Percentiles rank a stretch among this genome's conserved stretches.
Conservation (phyloP, 1,140 invertebrate genomes). For the Platorchestia sp. region DNA sequence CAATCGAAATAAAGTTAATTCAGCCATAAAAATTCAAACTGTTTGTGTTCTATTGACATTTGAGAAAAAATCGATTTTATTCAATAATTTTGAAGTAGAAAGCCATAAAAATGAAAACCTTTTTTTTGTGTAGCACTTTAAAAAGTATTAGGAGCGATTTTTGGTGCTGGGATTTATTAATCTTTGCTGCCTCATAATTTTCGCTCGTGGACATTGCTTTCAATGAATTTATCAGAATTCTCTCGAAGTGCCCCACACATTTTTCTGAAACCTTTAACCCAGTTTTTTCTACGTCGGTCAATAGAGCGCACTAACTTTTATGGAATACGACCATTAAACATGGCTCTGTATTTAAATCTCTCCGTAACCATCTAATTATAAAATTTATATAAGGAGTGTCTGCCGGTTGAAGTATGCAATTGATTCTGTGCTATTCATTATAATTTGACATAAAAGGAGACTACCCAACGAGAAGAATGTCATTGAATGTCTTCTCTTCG, state of each 20-base stretch:
- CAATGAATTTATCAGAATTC: not conserved
- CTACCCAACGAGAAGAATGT: not conserved
- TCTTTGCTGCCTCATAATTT: not conserved
- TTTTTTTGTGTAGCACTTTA: not conserved
- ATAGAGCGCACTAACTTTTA: not conserved
- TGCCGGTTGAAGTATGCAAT: not conserved
- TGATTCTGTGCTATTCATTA: not conserved
- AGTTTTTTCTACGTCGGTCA: not conserved
- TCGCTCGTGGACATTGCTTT: not conserved
- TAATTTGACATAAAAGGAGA: not conserved
- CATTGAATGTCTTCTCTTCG: not conserved
- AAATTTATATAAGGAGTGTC: not conserved
- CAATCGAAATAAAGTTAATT: not conserved
- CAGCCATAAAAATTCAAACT: not conserved
- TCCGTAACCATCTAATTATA: not conserved
- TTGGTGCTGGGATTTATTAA: not conserved
- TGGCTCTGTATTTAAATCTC: not conserved
- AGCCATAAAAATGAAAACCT: not conserved
- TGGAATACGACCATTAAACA: not conserved
- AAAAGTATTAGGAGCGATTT: not conserved
- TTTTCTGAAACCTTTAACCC: not conserved
- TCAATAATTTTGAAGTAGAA: not conserved
- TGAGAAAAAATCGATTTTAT: not conserved
- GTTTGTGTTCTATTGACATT: not conserved
- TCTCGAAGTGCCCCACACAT: not conserved